Percentiles rank a stretch among this genome's conserved stretches.
Conservation (phyloP, 2,888 invertebrate species). For the Pseudanteris insignis region DNA sequence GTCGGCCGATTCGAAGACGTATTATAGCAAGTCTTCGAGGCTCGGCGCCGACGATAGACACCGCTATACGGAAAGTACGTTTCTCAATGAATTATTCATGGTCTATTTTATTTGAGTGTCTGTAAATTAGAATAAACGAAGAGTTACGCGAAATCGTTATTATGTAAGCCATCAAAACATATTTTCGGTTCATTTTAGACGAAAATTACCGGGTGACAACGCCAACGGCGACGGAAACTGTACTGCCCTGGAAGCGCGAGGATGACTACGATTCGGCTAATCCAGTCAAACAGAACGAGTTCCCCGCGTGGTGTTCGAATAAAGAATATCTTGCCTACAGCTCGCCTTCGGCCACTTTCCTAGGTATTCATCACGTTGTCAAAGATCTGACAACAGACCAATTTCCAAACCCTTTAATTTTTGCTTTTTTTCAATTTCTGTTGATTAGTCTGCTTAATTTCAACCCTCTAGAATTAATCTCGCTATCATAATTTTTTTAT, state of each 20-base stretch:
- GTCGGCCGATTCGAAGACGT: slow-evolving; percentile 34
- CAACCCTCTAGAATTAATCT: slow-evolving; percentile 9
- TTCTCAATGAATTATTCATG: neutral
- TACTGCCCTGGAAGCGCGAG: slow-evolving; percentile 91
- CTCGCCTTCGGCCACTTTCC: slow-evolving; percentile 89
- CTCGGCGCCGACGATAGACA: slow-evolving; percentile 21
- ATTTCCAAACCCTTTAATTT: too few species aligned
- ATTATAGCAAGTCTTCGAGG: slow-evolving; percentile 22
- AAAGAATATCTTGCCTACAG: slow-evolving; percentile 92
- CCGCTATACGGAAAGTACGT: slow-evolving; percentile 28
- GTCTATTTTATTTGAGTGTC: too few species aligned
- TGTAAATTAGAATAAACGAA: too few species aligned
- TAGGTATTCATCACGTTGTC: slow-evolving; percentile 73
- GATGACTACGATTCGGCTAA: slow-evolving; percentile 78
- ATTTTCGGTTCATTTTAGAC: slow-evolving; percentile 50
- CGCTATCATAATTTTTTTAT: too few species aligned
- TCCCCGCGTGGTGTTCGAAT: slow-evolving; percentile 95
- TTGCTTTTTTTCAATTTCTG: neutral
- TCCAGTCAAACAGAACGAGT: slow-evolving; percentile 81
- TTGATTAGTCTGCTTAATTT: slow-evolving; percentile 4
- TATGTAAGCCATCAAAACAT: neutral
- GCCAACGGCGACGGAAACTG: slow-evolving; percentile 88
- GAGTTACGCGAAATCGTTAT: too few species aligned
- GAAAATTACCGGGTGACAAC: slow-evolving; percentile 82
- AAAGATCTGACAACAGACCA: too few species aligned